phyloP scores from a whole-genome alignment of 2,888 invertebrate species.

The Tanytarsus gracilentus region DNA sequence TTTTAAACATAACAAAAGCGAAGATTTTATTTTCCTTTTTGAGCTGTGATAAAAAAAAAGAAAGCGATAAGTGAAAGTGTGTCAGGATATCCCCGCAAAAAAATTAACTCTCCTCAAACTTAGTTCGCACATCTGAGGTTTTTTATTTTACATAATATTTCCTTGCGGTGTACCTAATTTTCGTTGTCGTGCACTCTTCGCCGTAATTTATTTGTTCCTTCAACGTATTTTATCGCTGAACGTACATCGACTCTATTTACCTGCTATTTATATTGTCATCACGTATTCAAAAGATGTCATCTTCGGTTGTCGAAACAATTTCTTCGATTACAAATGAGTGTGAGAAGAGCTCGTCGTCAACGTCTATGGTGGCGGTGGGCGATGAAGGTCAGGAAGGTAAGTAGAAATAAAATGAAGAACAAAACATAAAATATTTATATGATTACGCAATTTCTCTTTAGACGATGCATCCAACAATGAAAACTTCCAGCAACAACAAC shows the following conservation, averaged over 20 bases:
- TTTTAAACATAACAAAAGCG: not conserved
- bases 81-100: not conserved
- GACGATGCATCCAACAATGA: not conserved
- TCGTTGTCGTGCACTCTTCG: not conserved
- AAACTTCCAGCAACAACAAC: not conserved
- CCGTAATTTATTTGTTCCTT: constrained; percentile 4
- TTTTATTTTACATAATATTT: not conserved
- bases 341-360: no score
- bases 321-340: not conserved
- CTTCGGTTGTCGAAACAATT: not conserved
- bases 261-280: no score
- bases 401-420: not conserved
- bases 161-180: not conserved
- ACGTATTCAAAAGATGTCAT: not conserved
- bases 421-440: not conserved
- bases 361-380: no score
- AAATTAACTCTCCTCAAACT: not conserved
- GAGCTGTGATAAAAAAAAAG: constrained; percentile 25
- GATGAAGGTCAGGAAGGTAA: not conserved
- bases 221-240: no score
- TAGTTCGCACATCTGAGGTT: not conserved
- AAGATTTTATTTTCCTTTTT: constrained; percentile 12
- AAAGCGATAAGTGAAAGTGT: constrained; percentile 1
- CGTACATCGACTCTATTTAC: no score
- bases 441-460: not conserved